phyloP scores from a whole-genome alignment of 2,888 invertebrate genomes.

The Candidula unifasciata region DNA sequence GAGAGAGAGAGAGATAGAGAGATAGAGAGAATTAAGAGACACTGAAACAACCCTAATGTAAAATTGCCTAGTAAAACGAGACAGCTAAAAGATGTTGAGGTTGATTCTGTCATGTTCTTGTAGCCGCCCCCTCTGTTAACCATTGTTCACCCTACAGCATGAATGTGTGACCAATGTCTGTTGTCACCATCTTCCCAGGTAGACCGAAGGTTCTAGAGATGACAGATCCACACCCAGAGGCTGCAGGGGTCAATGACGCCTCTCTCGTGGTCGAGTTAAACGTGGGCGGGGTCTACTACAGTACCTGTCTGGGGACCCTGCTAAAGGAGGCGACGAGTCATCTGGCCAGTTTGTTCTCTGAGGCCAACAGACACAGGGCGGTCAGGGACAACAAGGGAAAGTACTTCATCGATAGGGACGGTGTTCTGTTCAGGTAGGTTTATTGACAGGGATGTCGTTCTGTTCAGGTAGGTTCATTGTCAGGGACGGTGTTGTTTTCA shows the following conservation, averaged over 20 bases:
- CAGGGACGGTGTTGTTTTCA: conserved; percentile 90
- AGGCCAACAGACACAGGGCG: conserved; percentile 59
- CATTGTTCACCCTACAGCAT: too few species aligned
- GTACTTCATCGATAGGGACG: conserved; percentile 93
- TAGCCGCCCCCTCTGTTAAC: too few species aligned
- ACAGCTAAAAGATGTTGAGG: too few species aligned
- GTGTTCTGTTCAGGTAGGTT: too few species aligned
- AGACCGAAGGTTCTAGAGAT: too few species aligned
- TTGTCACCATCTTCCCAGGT: too few species aligned
- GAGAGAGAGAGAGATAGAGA: too few species aligned
- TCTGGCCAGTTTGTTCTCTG: conserved; percentile 86
- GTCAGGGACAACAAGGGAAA: conserved; percentile 75
- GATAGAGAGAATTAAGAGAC: too few species aligned
- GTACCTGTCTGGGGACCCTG: conserved; percentile 90
- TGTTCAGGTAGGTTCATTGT: conserved; percentile 72
- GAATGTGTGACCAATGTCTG: too few species aligned
- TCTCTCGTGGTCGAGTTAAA: conserved; percentile 89
- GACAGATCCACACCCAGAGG: not conserved
- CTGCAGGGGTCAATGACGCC: not conserved
- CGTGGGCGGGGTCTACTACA: conserved; percentile 97
- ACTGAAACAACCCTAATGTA: too few species aligned
- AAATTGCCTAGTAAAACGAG: too few species aligned
- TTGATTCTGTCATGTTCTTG: too few species aligned
- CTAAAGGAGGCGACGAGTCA: conserved; percentile 88
- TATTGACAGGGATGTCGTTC: conserved; percentile 79